Evolutionary conservation across 2,797 vertebrate genomes (phyloP).

Genomic region (Buceros bicornis): DNA sequence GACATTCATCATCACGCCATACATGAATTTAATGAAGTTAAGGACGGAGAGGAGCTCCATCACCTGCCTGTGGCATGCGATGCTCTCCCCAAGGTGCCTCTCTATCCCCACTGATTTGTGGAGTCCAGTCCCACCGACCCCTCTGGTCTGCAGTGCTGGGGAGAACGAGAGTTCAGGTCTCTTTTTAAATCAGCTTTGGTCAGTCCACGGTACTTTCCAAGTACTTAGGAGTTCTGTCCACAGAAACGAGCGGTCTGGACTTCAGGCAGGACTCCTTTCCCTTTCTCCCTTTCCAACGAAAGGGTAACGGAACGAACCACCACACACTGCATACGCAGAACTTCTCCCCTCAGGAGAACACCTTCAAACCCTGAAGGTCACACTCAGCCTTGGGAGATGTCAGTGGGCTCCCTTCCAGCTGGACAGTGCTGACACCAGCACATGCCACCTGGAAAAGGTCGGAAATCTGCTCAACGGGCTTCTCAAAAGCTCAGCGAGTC

Average conservation of each 20-base stretch:
- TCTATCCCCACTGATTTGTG: too few relatives aligned
- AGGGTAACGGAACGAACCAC: background rate
- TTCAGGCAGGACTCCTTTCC: background rate
- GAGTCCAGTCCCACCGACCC: too few relatives aligned
- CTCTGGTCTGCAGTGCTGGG: background rate
- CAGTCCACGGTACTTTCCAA: fast-evolving
- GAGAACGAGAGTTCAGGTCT: background rate
- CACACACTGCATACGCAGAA: too few relatives aligned
- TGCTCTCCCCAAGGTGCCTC: too few relatives aligned
- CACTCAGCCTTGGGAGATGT: background rate
- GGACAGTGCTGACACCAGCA: background rate
- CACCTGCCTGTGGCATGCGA: fast-evolving
- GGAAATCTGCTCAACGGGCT: fast-evolving
- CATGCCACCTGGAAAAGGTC: background rate
- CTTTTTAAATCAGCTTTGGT: background rate
- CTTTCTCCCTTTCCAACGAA: background rate
- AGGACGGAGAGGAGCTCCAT: background rate
- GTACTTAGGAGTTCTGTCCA: background rate
- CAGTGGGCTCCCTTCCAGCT: background rate
- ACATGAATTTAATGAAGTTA: background rate
- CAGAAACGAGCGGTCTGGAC: background rate
- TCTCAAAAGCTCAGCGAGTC: background rate
- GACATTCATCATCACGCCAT: background rate
- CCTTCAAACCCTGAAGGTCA: background rate
- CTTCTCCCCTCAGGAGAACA: background rate